Percentiles rank a stretch among this genome's conserved stretches.
phyloP scores from a whole-genome alignment of 1,140 invertebrate species.

The Micrasema minimum region DNA sequence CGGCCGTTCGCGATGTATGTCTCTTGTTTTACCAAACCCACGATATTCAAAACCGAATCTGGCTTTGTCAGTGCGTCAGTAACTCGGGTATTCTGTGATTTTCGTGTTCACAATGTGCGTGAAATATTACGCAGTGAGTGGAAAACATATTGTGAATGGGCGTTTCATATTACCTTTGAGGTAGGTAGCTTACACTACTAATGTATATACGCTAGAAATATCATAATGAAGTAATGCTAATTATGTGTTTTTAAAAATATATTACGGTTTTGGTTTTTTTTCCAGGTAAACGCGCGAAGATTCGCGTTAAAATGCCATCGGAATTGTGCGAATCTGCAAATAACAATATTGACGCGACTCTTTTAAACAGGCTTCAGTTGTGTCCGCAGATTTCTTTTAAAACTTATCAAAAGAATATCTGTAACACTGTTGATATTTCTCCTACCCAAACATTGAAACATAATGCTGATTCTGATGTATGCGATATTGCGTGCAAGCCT shows the following conservation, averaged over 20 bases:
- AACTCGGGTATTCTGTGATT: conserved; percentile 12
- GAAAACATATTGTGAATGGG: conserved; percentile 65
- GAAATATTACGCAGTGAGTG: conserved; percentile 53
- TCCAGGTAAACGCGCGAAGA: conserved; percentile 30
- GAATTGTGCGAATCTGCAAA: conserved; percentile 12
- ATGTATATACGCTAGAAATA: conserved; percentile 3
- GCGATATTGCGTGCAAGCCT: no score
- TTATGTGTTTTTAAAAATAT: not conserved
- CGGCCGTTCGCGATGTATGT: conserved; percentile 33
- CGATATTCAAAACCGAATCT: no score
- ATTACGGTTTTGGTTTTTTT: conserved; percentile 2
- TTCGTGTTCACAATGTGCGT: conserved; percentile 13
- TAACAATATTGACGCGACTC: conserved; percentile 18
- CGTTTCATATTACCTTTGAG: conserved; percentile 58
- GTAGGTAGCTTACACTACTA: conserved; percentile 51
- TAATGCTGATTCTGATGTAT: no score
- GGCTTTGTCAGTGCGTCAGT: no score
- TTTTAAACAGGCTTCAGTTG: conserved; percentile 40
- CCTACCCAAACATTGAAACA: not conserved
- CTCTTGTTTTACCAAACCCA: no score
- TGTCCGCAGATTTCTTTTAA: conserved; percentile 39
- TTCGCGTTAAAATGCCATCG: conserved; percentile 27
- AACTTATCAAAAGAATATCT: conserved; percentile 25
- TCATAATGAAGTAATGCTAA: not conserved
- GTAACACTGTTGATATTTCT: no score